Conservation (phyloP, 1,140 invertebrate species). For the Stenopsyche tienmushanensis region DNA sequence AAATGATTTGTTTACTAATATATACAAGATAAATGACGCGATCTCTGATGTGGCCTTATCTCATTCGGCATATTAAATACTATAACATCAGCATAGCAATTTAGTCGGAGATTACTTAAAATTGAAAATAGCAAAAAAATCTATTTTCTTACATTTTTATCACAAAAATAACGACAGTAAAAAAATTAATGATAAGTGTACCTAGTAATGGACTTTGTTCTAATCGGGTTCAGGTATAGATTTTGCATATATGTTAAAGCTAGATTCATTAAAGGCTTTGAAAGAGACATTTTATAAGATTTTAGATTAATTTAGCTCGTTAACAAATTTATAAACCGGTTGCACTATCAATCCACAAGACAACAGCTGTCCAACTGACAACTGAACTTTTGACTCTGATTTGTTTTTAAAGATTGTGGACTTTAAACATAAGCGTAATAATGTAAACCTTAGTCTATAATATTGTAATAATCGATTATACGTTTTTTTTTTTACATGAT, state of each 20-base stretch:
- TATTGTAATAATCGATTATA: too few species aligned
- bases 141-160: too few species aligned
- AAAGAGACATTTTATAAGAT: constrained; percentile 70
- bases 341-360: neutral
- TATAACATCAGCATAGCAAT: neutral
- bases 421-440: too few species aligned
- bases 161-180: too few species aligned
- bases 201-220: constrained; percentile 73
- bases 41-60: too few species aligned
- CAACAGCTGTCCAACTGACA: neutral
- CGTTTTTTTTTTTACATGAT: too few species aligned
- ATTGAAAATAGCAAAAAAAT: too few species aligned
- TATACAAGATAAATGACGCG: too few species aligned
- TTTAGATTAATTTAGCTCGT: neutral
- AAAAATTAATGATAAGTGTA: constrained; percentile 19
- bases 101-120: too few species aligned
- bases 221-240: constrained; percentile 67
- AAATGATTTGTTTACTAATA: too few species aligned
- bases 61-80: neutral
- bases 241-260: constrained; percentile 67
- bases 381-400: neutral
- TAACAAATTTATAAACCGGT: neutral
- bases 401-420: too few species aligned
- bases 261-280: constrained; percentile 67
- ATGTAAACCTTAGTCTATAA: too few species aligned